phyloP scores from a whole-genome alignment of 2,113 vertebrate genomes.

The Pedetes capensis region DNA sequence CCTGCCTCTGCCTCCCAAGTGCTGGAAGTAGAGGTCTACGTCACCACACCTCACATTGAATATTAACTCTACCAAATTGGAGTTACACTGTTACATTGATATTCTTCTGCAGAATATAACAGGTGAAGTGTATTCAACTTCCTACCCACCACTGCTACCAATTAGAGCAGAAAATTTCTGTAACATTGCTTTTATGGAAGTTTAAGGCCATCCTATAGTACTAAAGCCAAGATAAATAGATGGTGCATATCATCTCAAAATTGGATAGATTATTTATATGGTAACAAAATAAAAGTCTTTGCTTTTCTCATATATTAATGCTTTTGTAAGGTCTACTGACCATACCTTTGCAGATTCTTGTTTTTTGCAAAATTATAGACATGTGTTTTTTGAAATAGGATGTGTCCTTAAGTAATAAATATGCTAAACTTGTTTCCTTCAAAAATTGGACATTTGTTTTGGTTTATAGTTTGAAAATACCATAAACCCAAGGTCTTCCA shows the following conservation, averaged over 20 bases:
- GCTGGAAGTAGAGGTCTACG: too few relatives aligned
- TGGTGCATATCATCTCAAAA: neutral
- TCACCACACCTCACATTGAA: too few relatives aligned
- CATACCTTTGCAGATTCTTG: neutral
- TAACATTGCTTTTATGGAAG: neutral
- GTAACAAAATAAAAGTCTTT: neutral
- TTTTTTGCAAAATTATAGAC: neutral
- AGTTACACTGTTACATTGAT: neutral
- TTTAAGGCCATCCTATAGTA: neutral
- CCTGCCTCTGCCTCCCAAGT: too few relatives aligned
- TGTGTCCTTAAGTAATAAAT: neutral
- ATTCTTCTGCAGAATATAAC: neutral
- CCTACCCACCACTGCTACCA: neutral
- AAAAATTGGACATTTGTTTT: constrained; percentile 2
- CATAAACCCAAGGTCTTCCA: neutral
- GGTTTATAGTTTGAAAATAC: neutral
- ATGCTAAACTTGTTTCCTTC: neutral
- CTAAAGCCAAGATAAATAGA: neutral
- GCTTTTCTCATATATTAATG: neutral
- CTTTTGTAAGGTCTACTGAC: neutral
- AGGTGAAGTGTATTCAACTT: neutral
- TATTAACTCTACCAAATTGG: neutral
- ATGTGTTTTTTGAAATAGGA: neutral
- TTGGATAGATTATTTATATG: neutral
- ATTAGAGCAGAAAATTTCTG: neutral